A percentile compares a stretch with the other conserved stretches of the same genome.
Evolutionary conservation across 2,113 vertebrate genomes (phyloP).

Genomic region (Triplophysa rosa): DNA sequence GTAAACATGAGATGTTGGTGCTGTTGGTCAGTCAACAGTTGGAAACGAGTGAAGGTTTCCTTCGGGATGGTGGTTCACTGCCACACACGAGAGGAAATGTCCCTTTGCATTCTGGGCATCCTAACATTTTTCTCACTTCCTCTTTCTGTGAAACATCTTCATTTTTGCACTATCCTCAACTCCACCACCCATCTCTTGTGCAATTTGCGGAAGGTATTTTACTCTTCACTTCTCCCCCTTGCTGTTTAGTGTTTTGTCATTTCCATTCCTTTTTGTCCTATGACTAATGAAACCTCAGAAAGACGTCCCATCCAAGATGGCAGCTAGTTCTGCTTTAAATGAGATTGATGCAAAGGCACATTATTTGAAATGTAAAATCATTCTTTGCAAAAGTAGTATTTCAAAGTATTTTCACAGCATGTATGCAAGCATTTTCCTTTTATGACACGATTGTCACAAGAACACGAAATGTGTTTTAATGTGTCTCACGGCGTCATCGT

Average conservation of each 20-base stretch:
- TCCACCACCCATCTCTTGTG: background rate
- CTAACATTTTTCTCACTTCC: constrained; percentile 8
- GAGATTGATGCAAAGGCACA: too few species aligned
- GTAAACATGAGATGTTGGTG: background rate
- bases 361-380: too few species aligned
- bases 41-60: constrained; percentile 6
- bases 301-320: too few species aligned
- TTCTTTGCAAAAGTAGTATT: too few species aligned
- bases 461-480: too few species aligned
- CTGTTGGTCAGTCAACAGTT: constrained; percentile 2
- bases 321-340: too few species aligned
- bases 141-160: constrained; percentile 28
- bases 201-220: background rate
- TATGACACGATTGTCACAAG: too few species aligned
- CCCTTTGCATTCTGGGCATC: background rate
- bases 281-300: background rate
- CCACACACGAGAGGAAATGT: constrained; percentile 34
- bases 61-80: constrained; percentile 15
- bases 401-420: too few species aligned
- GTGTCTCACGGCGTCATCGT: too few species aligned
- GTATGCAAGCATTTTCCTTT: too few species aligned
- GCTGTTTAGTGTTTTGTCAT: background rate
- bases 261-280: background rate
- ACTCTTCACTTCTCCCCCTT: too few species aligned
- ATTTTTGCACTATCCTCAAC: background rate